A percentile compares a stretch with the other conserved stretches of the same genome.
These are phyloP conservation scores for Zaprionus davidi DNA, from an alignment of 1,140 invertebrate genomes.

Conservation along the genomic window DNA sequence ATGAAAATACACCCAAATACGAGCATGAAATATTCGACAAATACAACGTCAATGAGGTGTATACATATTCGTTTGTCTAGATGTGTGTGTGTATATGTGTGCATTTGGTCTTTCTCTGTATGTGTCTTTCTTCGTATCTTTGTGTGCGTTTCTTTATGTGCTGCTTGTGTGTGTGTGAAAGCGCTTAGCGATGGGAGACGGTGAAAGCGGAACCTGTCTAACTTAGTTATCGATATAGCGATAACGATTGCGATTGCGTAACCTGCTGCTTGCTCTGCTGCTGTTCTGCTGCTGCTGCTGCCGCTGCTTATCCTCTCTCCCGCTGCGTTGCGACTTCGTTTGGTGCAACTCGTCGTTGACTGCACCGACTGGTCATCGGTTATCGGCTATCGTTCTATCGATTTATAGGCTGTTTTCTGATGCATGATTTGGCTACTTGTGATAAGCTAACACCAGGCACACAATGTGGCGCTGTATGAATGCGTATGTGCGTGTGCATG, in stretches of 20 bases:
- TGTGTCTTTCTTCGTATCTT: constrained; percentile 28
- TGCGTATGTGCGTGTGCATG: constrained; percentile 4
- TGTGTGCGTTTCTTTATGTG: constrained; percentile 15
- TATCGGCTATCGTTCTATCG: constrained; percentile 29
- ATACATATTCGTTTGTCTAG: constrained; percentile 31
- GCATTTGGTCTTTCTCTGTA: constrained; percentile 20
- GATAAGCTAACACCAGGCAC: constrained; percentile 25
- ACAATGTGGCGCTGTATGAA: constrained; percentile 17
- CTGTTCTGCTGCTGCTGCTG: constrained; percentile 11
- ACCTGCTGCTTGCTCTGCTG: constrained; percentile 21
- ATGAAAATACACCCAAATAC: constrained; percentile 81
- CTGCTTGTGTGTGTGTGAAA: constrained; percentile 30
- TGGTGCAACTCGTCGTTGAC: constrained; percentile 20
- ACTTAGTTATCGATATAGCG: constrained; percentile 17
- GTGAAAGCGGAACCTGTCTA: constrained; percentile 37
- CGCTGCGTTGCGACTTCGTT: constrained; percentile 26
- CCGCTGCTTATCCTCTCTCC: constrained; percentile 17
- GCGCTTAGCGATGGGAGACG: constrained; percentile 40
- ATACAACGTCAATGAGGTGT: constrained; percentile 76
- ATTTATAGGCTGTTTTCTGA: constrained; percentile 7
- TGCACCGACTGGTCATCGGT: constrained; percentile 36
- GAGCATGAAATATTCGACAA: constrained; percentile 82
- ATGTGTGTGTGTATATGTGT: constrained; percentile 33
- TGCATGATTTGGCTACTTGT: constrained; percentile 27
- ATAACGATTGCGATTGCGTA: constrained; percentile 27